phyloP scores from a whole-genome alignment of 2,888 invertebrate species.

The Caenorhabditis auriculariae region DNA sequence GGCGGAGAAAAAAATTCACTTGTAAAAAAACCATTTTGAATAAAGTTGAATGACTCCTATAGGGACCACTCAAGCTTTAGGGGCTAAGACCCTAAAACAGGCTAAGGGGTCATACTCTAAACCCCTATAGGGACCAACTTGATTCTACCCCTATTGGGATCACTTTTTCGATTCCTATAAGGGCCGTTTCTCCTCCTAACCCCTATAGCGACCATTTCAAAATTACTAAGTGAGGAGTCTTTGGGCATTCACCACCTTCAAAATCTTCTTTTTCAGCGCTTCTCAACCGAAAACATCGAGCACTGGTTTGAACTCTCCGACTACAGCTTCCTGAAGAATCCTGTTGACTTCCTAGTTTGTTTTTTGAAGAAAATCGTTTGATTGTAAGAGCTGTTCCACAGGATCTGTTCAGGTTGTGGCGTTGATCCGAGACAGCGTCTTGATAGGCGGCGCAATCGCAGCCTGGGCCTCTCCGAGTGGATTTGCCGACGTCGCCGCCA shows the following conservation, averaged over 20 bases:
- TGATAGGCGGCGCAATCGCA: constrained; percentile 58
- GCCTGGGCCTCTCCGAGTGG: constrained; percentile 57
- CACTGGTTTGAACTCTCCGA: constrained; percentile 60
- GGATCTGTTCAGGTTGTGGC: constrained; percentile 45
- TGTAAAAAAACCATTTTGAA: too few species aligned
- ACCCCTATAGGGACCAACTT: too few species aligned
- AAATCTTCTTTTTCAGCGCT: constrained; percentile 40
- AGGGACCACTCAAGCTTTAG: too few species aligned
- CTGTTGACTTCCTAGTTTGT: constrained; percentile 58
- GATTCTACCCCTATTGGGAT: too few species aligned
- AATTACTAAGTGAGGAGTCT: background rate
- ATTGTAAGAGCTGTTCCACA: background rate
- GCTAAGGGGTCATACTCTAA: too few species aligned
- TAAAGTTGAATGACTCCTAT: too few species aligned
- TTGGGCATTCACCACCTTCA: too few species aligned
- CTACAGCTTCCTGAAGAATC: constrained; percentile 57
- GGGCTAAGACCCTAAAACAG: too few species aligned
- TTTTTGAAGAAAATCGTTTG: too few species aligned
- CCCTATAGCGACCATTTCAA: background rate
- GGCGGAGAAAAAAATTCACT: too few species aligned
- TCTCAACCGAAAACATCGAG: constrained; percentile 54
- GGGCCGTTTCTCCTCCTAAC: background rate
- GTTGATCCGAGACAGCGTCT: constrained; percentile 50
- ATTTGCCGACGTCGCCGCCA: constrained; percentile 50
- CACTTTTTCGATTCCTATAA: too few species aligned